These are phyloP conservation scores for Camponotus fellah DNA, from an alignment of 2,888 invertebrate genomes.

Conservation along the genomic window DNA sequence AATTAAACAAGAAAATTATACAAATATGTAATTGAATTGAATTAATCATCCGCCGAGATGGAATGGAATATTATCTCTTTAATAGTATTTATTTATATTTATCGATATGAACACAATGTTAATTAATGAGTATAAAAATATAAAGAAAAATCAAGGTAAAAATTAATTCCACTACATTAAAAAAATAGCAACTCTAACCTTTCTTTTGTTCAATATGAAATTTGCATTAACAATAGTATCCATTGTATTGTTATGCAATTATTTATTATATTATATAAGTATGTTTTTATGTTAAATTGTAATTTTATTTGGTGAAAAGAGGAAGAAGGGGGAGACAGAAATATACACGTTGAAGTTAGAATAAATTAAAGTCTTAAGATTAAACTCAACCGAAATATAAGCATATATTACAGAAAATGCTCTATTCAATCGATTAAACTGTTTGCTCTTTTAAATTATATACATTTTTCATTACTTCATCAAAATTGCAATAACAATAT, in stretches of 20 bases:
- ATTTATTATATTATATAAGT: not conserved
- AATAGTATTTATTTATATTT: not conserved
- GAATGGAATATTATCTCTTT: not conserved
- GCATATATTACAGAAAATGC: not conserved
- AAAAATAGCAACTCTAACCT: not conserved
- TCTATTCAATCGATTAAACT: conserved; percentile 20
- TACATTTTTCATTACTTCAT: conserved; percentile 27
- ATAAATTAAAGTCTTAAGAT: conserved; percentile 39
- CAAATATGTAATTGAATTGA: not conserved
- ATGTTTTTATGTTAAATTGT: conserved; percentile 6
- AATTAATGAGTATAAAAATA: not conserved
- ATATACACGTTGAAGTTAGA: conserved; percentile 29
- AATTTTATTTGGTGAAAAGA: conserved; percentile 9
- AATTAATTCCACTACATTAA: not conserved
- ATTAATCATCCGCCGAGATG: not conserved
- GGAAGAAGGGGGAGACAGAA: not conserved
- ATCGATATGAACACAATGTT: not conserved
- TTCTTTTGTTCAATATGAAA: not conserved
- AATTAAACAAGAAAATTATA: too few relatives aligned
- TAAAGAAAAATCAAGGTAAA: not conserved
- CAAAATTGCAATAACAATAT: conserved; percentile 35
- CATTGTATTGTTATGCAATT: not conserved
- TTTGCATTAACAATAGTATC: not conserved
- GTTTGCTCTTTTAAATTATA: conserved; percentile 1
- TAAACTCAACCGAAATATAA: conserved; percentile 2